Evolutionary conservation across 2,113 vertebrate species (phyloP), one percentile per base, ranked within the genome.

Genomic region (Hucho hucho): DNA sequence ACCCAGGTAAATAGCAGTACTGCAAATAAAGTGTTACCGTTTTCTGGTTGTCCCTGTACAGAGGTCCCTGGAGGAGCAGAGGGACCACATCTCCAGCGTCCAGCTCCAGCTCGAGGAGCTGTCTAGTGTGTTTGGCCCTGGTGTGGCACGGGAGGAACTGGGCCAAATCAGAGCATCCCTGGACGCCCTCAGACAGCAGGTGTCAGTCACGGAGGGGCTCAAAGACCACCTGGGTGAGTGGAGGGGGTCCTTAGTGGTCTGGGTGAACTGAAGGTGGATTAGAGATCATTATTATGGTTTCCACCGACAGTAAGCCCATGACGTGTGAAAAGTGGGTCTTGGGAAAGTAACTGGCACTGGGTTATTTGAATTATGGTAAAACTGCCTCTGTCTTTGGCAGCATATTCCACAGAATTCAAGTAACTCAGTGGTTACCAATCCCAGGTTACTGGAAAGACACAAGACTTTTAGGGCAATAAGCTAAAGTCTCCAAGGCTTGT

Each of bases 11-110:
- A 3, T 43, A 43, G 2, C 9, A 12, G 37, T 12, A 43, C 37
- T 43, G 7, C 11, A 37, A 20, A 20, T 1, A 32, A 43, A 7
- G 5, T 37, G 20, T 20, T 1, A 68, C 18, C 16, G 16, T 43
- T 43, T 32, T 67, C 18, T 22, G 20, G 11, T 11, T 1, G 28
- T 56, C 70, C 46, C 75, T 37, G 72, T 24, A 11, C 73, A 89
- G 87, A 84, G 75, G 72, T 84, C 87, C 18, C 70, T 88, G 28
- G 82, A 81, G 56, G 80, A 88, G 64, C 87, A 88, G 80, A 73
- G 65, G 29, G 78, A 82, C 58, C 66, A 78, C 25, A 82, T 88
- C 37, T 85, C 85, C 25, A 80, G 68, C 3, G 73, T 87, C 6
- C 80, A 81, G 32, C 64, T 59, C 22, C 85, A 88, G 67, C 76